Evolutionary conservation across 2,113 vertebrate species (phyloP).

Genomic region (Chaenocephalus aceratus): DNA sequence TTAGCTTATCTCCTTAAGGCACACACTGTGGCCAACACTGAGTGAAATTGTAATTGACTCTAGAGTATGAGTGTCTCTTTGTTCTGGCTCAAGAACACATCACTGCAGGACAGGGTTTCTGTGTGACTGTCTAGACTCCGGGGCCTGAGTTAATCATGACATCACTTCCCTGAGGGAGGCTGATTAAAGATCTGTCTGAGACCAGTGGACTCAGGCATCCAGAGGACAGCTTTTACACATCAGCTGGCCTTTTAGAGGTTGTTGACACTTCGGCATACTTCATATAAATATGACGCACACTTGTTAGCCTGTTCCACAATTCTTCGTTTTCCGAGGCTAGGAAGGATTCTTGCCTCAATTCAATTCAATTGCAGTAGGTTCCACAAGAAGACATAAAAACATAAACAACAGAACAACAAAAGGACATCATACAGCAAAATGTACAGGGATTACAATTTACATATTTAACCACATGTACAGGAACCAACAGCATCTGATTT

Average conservation of each 20-base stretch:
- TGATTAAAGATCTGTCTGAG: slow-evolving; percentile 17
- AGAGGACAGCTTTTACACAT: neutral
- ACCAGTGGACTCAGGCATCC: neutral
- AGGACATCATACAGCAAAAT: too few species aligned
- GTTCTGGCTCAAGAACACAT: neutral
- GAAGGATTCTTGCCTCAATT: too few species aligned
- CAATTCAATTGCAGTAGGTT: too few species aligned
- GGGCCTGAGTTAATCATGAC: slow-evolving; percentile 35
- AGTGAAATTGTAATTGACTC: neutral
- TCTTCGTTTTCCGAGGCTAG: too few species aligned
- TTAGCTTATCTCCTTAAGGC: neutral
- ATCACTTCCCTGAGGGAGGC: slow-evolving; percentile 11
- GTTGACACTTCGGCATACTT: neutral
- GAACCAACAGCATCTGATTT: too few species aligned
- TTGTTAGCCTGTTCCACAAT: too few species aligned
- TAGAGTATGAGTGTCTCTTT: slow-evolving; percentile 5
- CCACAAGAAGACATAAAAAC: too few species aligned
- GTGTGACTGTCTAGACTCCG: slow-evolving; percentile 30
- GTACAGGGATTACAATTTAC: too few species aligned
- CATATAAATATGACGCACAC: too few species aligned
- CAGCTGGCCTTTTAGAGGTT: neutral
- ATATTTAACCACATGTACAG: too few species aligned
- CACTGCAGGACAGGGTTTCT: slow-evolving; percentile 10
- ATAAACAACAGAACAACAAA: too few species aligned
- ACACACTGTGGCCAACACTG: neutral